Evolutionary conservation across 1,140 invertebrate genomes (phyloP).

Genomic region (Rhizoglyphus robini): DNA sequence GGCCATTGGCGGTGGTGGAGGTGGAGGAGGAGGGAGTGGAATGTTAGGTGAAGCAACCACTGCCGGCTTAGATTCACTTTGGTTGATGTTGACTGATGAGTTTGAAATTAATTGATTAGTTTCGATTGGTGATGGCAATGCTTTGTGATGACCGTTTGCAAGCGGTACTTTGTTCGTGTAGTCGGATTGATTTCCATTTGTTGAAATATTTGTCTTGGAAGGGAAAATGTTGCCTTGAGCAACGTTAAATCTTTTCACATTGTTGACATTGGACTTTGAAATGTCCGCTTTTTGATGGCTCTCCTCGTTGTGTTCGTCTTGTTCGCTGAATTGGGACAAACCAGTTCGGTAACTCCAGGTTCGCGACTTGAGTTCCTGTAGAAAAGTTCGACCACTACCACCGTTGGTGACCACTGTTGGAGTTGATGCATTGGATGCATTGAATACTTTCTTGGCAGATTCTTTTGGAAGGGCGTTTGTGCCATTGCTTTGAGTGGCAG

Average conservation of each 20-base stretch:
- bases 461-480: neutral
- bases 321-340: neutral
- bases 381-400: neutral
- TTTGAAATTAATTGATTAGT: neutral
- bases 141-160: too few species aligned
- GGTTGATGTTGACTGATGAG: too few species aligned
- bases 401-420: neutral
- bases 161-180: neutral
- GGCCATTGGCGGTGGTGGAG: neutral
- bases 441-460: constrained; percentile 2
- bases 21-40: neutral
- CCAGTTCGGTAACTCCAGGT: constrained; percentile 3
- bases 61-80: neutral
- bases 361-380: neutral
- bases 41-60: neutral
- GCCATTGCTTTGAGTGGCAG: neutral
- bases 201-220: neutral
- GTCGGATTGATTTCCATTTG: neutral
- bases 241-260: neutral
- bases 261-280: neutral
- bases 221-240: neutral
- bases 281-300: neutral
- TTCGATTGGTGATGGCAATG: too few species aligned
- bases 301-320: neutral
- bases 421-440: neutral